Evolutionary conservation across 64 coral and sea anemone genomes (phyloP), one percentile per base, ranked within the genome.

Genomic region (Orbicella faveolata): DNA sequence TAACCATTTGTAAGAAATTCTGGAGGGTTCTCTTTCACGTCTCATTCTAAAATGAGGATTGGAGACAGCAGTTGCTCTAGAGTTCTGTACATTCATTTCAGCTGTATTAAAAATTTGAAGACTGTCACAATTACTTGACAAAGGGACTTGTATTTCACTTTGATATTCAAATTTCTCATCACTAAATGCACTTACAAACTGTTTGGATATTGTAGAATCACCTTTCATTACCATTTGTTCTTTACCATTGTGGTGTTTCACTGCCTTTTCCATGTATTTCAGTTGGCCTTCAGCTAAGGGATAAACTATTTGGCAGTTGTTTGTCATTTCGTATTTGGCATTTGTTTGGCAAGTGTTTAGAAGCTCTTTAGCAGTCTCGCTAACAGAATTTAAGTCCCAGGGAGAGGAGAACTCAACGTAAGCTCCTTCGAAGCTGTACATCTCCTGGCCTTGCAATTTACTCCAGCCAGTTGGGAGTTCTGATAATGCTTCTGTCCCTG

Each of bases 1-100:
- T 83, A 67, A 83, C 80, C 57, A 63, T 83, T 57, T 83, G 82
- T 84, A 84, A 65, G 82, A 44, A 65, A 84, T 84, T 62, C 82
- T 84, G 26, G 82, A 68, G 61, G 82, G 82, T 84, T 84, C 62
- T 84, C 63, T 84, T 33, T 84, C 61, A 67, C 82, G 61, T 62
- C 15, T 84, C 26, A 23, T 84, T 84, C 82, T 84, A 84, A 69
- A 84, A 84, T 61, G 63, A 83, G 63, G 30, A 76, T 79, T 19
- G 48, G 77, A 78, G 41, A 79, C 44, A 79, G 13, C 57, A 19
- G 3, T 73, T 85, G 62, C 62, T 68, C 83, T 72, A 52, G 62
- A 85, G 14, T 72, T 85, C 18, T 63, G 20, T 70, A 73, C 67
- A 72, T 44, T 85, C 67, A 52, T 44, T 85, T 85, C 35, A 73